phyloP scores from a whole-genome alignment of 2,888 invertebrate species.

The Diogma glabrata region DNA sequence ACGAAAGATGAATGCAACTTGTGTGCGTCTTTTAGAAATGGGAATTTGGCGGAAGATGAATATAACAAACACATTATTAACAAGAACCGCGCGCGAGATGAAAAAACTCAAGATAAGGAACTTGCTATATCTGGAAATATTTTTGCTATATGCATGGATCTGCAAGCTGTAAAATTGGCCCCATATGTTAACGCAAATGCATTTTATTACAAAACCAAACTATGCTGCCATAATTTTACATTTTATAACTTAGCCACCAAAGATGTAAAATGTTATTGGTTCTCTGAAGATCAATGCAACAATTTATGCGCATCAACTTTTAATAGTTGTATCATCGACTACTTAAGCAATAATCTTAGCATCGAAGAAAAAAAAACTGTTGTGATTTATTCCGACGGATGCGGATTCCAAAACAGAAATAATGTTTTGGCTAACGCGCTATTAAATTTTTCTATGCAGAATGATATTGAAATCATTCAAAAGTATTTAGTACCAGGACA shows the following conservation, averaged over 20 bases:
- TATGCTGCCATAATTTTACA: no score
- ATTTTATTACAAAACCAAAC: neutral
- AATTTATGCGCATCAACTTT: no score
- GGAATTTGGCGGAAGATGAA: neutral
- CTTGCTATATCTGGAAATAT: neutral
- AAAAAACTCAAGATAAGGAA: neutral
- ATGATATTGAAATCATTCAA: neutral
- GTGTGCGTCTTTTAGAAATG: neutral
- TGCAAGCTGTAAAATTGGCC: neutral
- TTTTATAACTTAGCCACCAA: no score
- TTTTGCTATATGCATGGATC: neutral
- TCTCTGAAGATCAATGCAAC: no score
- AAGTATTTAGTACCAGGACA: neutral
- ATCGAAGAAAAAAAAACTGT: no score
- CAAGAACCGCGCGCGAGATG: neutral
- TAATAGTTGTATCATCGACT: no score
- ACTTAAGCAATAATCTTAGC: no score
- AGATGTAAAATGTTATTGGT: no score
- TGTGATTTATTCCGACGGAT: neutral
- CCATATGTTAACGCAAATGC: neutral
- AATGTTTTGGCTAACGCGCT: neutral
- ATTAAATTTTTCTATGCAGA: neutral
- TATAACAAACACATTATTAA: conserved; percentile 1
- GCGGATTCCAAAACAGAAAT: neutral
- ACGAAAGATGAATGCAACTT: neutral